Percentiles rank a stretch among this genome's conserved stretches.
These are phyloP conservation scores for Syncerus caffer DNA, from an alignment of 2,797 vertebrate genomes.

Conservation along the genomic window DNA sequence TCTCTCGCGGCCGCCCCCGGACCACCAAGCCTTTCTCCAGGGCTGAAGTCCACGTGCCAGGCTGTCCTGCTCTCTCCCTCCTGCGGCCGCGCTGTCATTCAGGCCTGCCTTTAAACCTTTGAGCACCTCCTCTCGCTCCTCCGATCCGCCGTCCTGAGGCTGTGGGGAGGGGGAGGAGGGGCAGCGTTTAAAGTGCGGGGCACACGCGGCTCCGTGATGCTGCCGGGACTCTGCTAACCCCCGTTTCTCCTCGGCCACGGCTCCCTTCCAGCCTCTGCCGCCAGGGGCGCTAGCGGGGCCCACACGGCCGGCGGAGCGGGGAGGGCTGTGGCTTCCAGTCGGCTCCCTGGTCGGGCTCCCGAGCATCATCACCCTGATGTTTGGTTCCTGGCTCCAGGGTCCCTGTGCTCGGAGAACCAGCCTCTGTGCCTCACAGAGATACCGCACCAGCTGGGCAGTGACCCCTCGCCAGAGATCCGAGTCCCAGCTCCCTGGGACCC, in stretches of 20 bases:
- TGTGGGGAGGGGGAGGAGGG: neutral
- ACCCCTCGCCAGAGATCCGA: neutral
- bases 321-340: neutral
- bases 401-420: neutral
- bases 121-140: too few relatives aligned
- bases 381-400: neutral
- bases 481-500: neutral
- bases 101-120: neutral
- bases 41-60: fast-evolving
- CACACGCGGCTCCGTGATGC: fast-evolving
- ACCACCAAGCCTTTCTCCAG: neutral
- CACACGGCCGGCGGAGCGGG: neutral
- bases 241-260: neutral
- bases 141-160: neutral
- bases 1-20: neutral
- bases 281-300: neutral
- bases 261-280: neutral
- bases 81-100: neutral
- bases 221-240: neutral
- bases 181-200: neutral
- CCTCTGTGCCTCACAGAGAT: neutral
- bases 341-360: neutral
- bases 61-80: neutral
- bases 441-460: neutral
- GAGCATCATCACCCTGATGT: neutral